Evolutionary conservation across 2,888 invertebrate species (phyloP), one percentile per base, ranked within the genome.

Genomic region (Sphecodes monilicornis): DNA sequence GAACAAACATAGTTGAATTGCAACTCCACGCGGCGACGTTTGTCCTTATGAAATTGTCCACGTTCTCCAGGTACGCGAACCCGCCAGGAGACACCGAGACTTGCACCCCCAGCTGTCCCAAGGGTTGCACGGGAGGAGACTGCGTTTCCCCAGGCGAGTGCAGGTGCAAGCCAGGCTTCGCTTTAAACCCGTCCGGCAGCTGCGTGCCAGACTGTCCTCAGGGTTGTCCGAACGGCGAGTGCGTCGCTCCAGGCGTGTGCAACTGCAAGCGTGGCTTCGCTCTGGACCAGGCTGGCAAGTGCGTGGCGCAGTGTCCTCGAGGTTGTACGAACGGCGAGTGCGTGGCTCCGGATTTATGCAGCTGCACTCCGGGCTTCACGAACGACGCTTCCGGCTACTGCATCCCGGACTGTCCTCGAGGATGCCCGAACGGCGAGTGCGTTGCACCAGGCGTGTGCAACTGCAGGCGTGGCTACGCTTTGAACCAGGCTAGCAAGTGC

Each of bases 71-170:
- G 22, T 94, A 92, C 84, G 70, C 72, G 0, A 94, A 94, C 81
- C 92, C 93, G 18, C 90, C 85, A 0, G 85, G 90, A 16, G 92
- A 93, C n/a, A 87, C 78, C 26, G 93, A 93, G 72, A 80, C 89
- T 8, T 94, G 94, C 78, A 60, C 90, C 0, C 91, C 94, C 0
- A 77, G 86, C 22, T 94, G 94, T 70, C 69, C 43, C 0, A 26
- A 43, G 0, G 41, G 41, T 0, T 69, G 69, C 41, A 26, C 2
- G 22, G 84, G 91, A 18, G 89, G 93, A 13, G 90, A 89, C 16
- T 94, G 94, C 86, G 76, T 90, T 5, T 87, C 92, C 0, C 93
- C 94, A 0, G 91, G 90, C 10, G 77, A 89, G 50, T 95, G 95
- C 84, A 89, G 82, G 0, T 94, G 94, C 82, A 78, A 77, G 18